Percentiles rank a stretch among this genome's conserved stretches.
Evolutionary conservation across 2,797 vertebrate species (phyloP).

Genomic region (Alca torda): DNA sequence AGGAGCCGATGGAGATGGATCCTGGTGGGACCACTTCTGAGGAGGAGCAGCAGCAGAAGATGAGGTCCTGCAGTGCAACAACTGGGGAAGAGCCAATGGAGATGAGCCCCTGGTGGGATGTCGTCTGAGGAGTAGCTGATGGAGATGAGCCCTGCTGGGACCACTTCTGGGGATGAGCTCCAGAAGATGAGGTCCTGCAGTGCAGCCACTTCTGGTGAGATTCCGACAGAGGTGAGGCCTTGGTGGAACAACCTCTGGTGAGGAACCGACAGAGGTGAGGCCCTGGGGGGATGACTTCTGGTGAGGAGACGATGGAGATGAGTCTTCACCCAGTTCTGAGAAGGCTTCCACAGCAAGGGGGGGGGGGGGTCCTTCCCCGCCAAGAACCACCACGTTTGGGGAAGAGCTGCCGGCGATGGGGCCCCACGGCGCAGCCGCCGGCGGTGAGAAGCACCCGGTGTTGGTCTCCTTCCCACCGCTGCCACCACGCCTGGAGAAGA

Average conservation of each 20-base stretch:
- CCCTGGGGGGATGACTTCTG: not conserved
- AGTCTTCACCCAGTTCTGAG: not conserved
- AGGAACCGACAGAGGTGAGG: not conserved
- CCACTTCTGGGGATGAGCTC: not conserved
- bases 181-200: not conserved
- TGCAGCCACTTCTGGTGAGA: not conserved
- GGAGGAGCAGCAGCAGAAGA: rapidly evolving
- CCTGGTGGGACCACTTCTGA: not conserved
- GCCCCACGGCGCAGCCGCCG: not conserved
- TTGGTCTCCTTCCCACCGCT: not conserved
- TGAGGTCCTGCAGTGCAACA: not conserved
- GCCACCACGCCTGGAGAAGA: not conserved
- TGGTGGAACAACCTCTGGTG: not conserved
- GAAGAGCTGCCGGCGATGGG: not conserved
- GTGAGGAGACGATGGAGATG: not conserved
- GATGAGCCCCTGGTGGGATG: too few relatives aligned
- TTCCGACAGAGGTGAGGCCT: not conserved
- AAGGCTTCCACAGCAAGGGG: not conserved
- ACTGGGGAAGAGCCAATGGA: not conserved
- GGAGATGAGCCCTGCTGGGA: not conserved
- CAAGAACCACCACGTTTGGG: not conserved
- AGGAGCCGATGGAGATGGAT: not conserved
- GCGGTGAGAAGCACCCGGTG: rapidly evolving
- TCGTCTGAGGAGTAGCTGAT: too few relatives aligned
- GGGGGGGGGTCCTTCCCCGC: not conserved